phyloP scores from a whole-genome alignment of 2,797 vertebrate genomes.

The Chelidonichthys spinosus region DNA sequence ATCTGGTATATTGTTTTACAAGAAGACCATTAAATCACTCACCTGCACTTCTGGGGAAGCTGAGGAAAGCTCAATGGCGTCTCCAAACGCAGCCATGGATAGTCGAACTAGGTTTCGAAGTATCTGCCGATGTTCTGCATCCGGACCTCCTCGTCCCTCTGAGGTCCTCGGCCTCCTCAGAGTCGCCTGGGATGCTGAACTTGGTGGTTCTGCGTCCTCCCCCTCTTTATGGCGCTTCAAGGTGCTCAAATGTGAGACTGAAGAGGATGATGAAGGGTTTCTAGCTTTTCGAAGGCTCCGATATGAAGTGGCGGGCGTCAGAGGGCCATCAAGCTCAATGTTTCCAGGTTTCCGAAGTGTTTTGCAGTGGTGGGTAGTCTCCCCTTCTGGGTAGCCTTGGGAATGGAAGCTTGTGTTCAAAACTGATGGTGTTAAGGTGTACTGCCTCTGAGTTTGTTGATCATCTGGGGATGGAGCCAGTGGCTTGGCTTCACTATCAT shows the following conservation, averaged over 20 bases:
- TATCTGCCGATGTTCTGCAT: conserved; percentile 87
- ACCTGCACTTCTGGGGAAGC: conserved; percentile 96
- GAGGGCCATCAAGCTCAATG: conserved; percentile 76
- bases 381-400: conserved; percentile 76
- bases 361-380: conserved; percentile 59
- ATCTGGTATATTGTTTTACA: no score
- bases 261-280: conserved; percentile 80
- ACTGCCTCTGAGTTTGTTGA: conserved; percentile 56
- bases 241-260: conserved; percentile 72
- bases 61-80: conserved; percentile 87
- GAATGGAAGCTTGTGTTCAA: conserved; percentile 83
- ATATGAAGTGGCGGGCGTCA: conserved; percentile 70
- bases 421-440: conserved; percentile 65
- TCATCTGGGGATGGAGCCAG: conserved; percentile 73
- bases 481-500: conserved; percentile 71
- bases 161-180: conserved; percentile 80
- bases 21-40: conserved; percentile 42
- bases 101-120: conserved; percentile 92
- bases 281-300: conserved; percentile 75
- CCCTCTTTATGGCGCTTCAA: conserved; percentile 57
- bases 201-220: conserved; percentile 31
- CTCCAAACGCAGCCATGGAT: conserved; percentile 93
- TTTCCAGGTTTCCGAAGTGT: conserved; percentile 81
- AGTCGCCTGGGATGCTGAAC: conserved; percentile 65
- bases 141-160: conserved; percentile 60